phyloP scores from a whole-genome alignment of 2,888 invertebrate genomes.

The Globia sparganii region DNA sequence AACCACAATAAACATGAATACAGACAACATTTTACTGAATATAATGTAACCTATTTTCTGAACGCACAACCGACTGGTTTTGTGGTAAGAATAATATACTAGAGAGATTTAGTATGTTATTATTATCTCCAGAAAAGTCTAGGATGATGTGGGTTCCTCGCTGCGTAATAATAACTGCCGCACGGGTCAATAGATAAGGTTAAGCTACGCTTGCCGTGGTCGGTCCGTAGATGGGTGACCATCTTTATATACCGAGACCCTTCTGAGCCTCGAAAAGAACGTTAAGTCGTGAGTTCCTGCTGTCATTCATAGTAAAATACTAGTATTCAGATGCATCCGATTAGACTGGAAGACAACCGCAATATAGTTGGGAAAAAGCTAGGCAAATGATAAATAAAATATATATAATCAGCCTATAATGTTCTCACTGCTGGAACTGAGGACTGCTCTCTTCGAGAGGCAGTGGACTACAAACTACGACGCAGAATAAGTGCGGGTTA shows the following conservation, averaged over 20 bases:
- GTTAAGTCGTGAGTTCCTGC: too few species aligned
- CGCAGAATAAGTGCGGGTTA: too few species aligned
- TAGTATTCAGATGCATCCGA: background rate
- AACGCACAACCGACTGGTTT: background rate
- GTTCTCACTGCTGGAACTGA: too few species aligned
- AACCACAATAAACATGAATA: background rate
- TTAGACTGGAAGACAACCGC: background rate
- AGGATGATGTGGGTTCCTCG: background rate
- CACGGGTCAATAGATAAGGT: background rate
- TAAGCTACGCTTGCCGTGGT: background rate
- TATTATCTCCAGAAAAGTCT: background rate
- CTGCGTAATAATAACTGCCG: background rate
- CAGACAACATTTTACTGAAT: background rate
- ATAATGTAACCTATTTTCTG: too few species aligned
- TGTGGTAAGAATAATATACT: background rate
- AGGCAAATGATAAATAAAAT: background rate
- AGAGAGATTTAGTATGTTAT: background rate
- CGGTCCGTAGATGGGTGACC: background rate
- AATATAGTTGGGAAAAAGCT: background rate
- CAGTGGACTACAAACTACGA: too few species aligned
- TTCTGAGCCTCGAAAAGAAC: background rate
- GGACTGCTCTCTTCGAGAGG: too few species aligned
- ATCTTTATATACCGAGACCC: background rate
- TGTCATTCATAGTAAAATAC: background rate
- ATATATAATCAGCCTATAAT: background rate